These are phyloP conservation scores for Tenebrosternarchus preto DNA, from an alignment of 2,113 vertebrate genomes.

Conservation along the genomic window DNA sequence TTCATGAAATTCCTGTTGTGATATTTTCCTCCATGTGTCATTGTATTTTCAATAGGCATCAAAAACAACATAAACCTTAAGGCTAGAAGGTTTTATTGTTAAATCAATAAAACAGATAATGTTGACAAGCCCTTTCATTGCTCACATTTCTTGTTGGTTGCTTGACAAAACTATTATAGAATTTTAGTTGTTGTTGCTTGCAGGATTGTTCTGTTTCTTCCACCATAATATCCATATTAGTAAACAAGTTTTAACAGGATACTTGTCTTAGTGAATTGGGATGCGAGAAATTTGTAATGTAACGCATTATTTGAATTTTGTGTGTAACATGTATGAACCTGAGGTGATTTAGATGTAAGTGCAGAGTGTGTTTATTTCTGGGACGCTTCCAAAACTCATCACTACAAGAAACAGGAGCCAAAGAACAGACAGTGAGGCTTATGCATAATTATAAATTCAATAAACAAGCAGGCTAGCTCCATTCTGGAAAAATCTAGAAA, in stretches of 20 bases:
- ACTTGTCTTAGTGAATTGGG: not conserved
- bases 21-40: slow-evolving; percentile 69
- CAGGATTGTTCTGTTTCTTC: slow-evolving; percentile 20
- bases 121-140: slow-evolving; percentile 78
- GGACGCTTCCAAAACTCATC: too few relatives aligned
- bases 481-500: too few relatives aligned
- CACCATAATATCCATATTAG: not conserved
- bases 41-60: slow-evolving; percentile 73
- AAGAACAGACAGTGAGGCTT: too few relatives aligned
- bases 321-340: not conserved
- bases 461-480: too few relatives aligned
- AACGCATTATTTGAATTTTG: not conserved
- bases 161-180: slow-evolving; percentile 57
- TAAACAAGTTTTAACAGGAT: not conserved
- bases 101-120: slow-evolving; percentile 82
- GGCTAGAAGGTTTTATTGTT: slow-evolving; percentile 74
- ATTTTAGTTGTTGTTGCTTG: slow-evolving; percentile 34
- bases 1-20: slow-evolving; percentile 45
- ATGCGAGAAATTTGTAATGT: not conserved
- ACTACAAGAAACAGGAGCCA: too few relatives aligned
- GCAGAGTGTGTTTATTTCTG: too few relatives aligned
- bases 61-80: slow-evolving; percentile 77
- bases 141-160: slow-evolving; percentile 54
- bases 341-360: too few relatives aligned
- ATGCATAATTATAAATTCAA: too few relatives aligned